Evolutionary conservation across 2,888 invertebrate genomes (phyloP).

Genomic region (Xestia sexstrigata): DNA sequence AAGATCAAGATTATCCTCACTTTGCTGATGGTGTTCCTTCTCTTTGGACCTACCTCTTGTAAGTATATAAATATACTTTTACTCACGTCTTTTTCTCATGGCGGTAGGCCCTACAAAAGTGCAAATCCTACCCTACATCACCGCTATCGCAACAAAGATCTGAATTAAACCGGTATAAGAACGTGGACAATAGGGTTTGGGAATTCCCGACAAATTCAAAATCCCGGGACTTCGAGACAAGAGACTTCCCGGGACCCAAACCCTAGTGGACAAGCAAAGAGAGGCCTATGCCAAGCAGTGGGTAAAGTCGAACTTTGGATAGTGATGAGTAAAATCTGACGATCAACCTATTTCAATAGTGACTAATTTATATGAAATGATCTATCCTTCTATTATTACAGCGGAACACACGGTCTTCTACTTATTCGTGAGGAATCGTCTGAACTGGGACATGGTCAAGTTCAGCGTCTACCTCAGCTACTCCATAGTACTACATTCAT

Average conservation of each 20-base stretch:
- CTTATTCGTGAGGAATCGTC: slow-evolving; percentile 79
- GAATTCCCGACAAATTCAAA: no score
- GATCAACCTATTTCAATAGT: not conserved
- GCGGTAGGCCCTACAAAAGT: not conserved
- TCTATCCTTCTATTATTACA: slow-evolving; percentile 72
- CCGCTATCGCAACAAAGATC: not conserved
- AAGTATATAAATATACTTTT: slow-evolving; percentile 63
- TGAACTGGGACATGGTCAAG: slow-evolving; percentile 85
- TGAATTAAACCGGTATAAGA: not conserved
- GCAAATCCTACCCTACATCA: not conserved
- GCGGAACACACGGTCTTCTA: slow-evolving; percentile 87
- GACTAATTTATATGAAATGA: not conserved
- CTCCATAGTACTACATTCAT: slow-evolving; percentile 85
- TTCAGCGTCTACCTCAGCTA: slow-evolving; percentile 85
- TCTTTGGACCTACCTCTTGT: slow-evolving; percentile 89
- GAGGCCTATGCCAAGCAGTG: not conserved
- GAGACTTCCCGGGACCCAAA: no score
- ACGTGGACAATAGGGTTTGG: no score
- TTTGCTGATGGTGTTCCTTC: slow-evolving; percentile 86
- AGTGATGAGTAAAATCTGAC: not conserved
- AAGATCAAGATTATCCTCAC: slow-evolving; percentile 86
- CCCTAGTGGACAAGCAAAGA: not conserved
- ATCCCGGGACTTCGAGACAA: no score
- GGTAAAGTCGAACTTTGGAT: not conserved
- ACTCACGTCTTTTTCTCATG: not conserved